These are phyloP conservation scores for Tubulanus polymorphus DNA, from an alignment of 2,888 invertebrate genomes.

Conservation along the genomic window DNA sequence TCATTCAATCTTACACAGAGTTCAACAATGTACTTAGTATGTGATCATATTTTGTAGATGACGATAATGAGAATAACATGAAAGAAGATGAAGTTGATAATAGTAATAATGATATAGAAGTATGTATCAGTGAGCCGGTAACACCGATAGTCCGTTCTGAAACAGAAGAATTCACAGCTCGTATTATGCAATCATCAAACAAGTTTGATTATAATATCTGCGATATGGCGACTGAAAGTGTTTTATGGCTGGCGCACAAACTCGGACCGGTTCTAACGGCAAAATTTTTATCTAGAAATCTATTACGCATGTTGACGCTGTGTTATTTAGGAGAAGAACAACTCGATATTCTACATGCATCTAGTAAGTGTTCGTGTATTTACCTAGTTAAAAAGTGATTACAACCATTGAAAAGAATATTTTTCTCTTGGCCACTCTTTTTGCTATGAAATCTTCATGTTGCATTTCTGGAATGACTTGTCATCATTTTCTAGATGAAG, in stretches of 20 bases:
- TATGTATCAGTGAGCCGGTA: conserved; percentile 14
- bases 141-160: conserved; percentile 42
- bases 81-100: conserved; percentile 9
- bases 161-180: conserved; percentile 37
- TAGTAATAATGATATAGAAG: conserved; percentile 1
- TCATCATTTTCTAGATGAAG: too few relatives aligned
- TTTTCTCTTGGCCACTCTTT: neutral
- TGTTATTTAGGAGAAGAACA: conserved; percentile 73
- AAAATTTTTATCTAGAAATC: conserved; percentile 81
- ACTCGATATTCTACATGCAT: too few relatives aligned
- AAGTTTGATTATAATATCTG: conserved; percentile 39
- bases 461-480: too few relatives aligned
- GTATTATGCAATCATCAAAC: conserved; percentile 22
- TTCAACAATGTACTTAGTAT: too few relatives aligned
- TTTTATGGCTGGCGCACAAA: conserved; percentile 85
- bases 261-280: conserved; percentile 92
- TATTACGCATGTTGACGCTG: conserved; percentile 87
- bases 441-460: too few relatives aligned
- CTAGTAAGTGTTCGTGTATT: too few relatives aligned
- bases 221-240: conserved; percentile 47
- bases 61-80: conserved; percentile 2
- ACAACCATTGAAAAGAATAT: neutral
- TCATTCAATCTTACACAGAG: too few relatives aligned
- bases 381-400: too few relatives aligned
- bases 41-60: too few relatives aligned